Percentiles rank a stretch among this genome's conserved stretches.
These are phyloP conservation scores for Himalopsyche japonica DNA, from an alignment of 2,888 invertebrate genomes.

Conservation along the genomic window DNA sequence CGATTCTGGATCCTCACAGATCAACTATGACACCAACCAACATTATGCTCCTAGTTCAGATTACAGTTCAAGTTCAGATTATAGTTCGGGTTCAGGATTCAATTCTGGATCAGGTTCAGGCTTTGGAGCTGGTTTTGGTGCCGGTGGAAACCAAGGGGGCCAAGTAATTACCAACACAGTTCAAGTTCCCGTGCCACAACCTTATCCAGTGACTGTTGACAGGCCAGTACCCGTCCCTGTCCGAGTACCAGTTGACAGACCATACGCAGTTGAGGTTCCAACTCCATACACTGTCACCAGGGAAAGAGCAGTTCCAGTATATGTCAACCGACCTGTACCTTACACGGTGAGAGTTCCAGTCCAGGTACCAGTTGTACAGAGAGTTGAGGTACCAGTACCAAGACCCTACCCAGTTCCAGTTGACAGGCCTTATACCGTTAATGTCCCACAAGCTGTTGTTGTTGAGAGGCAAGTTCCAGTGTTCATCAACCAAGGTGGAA, in stretches of 20 bases:
- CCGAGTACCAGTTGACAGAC: slow-evolving; percentile 56
- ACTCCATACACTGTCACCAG: slow-evolving; percentile 33
- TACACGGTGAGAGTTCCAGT: slow-evolving; percentile 36
- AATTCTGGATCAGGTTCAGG: neutral
- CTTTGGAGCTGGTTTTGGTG: slow-evolving; percentile 6
- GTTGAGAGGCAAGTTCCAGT: slow-evolving; percentile 56
- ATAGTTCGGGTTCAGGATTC: neutral
- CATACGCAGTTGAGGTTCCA: slow-evolving; percentile 58
- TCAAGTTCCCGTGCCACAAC: slow-evolving; percentile 57
- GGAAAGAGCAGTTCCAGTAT: slow-evolving; percentile 27
- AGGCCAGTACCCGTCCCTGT: slow-evolving; percentile 56
- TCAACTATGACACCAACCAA: neutral
- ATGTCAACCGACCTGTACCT: slow-evolving; percentile 36
- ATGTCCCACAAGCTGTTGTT: slow-evolving; percentile 46
- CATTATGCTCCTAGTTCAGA: neutral
- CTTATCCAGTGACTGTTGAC: slow-evolving; percentile 57
- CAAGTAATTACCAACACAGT: slow-evolving; percentile 52
- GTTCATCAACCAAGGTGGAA: slow-evolving; percentile 42
- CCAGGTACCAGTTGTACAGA: slow-evolving; percentile 30
- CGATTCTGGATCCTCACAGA: neutral
- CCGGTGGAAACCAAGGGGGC: neutral
- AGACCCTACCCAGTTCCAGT: slow-evolving; percentile 58
- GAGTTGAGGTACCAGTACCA: slow-evolving; percentile 36
- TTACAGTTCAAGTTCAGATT: neutral
- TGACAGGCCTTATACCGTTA: slow-evolving; percentile 55